These are phyloP conservation scores for Lithophane leautieri DNA, from an alignment of 2,888 invertebrate genomes.

Conservation along the genomic window DNA sequence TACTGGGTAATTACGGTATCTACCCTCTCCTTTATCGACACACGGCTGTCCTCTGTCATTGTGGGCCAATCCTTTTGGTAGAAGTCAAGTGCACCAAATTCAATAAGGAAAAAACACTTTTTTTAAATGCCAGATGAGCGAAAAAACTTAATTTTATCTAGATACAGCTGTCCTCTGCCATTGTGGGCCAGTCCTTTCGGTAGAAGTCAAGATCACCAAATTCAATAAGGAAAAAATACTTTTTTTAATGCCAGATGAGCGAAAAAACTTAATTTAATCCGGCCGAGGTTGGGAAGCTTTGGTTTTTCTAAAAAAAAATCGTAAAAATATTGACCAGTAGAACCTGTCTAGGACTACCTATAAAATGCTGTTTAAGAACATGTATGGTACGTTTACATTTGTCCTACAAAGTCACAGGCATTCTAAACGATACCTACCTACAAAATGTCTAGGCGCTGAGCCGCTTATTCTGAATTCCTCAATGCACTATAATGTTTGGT, in stretches of 20 bases:
- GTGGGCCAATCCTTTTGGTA: not conserved
- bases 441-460: conserved; percentile 1
- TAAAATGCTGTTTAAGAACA: not conserved
- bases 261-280: too few species aligned
- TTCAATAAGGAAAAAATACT: not conserved
- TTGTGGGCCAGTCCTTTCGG: not conserved
- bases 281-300: not conserved
- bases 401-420: conserved; percentile 2
- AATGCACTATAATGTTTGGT: too few species aligned
- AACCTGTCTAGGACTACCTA: not conserved
- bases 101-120: not conserved
- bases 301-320: not conserved
- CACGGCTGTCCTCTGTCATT: not conserved
- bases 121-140: not conserved
- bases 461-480: conserved; percentile 6
- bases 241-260: not conserved
- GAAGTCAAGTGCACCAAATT: not conserved
- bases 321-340: not conserved
- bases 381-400: conserved; percentile 9
- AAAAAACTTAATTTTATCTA: too few species aligned
- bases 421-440: conserved; percentile 1
- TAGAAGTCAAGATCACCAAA: not conserved
- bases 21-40: not conserved
- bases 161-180: not conserved
- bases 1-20: not conserved